Evolutionary conservation across 2,797 vertebrate species (phyloP).

Genomic region (Zalophus californianus): DNA sequence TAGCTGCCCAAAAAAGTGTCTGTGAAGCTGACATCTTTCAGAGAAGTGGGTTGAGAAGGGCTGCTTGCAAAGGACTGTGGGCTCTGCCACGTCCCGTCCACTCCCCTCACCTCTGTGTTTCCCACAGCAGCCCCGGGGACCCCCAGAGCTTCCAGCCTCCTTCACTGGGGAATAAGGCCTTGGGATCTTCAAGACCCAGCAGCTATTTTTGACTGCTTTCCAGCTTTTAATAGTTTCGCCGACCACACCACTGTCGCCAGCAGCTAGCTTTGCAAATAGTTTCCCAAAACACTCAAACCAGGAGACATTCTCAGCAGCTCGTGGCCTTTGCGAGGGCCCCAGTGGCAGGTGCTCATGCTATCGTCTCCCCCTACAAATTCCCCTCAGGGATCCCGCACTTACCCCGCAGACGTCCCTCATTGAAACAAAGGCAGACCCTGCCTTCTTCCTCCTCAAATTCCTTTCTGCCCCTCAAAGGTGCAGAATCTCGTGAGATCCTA

Average conservation of each 20-base stretch:
- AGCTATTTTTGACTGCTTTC: neutral
- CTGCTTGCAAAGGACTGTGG: neutral
- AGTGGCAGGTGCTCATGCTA: accelerated
- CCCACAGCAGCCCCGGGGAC: neutral
- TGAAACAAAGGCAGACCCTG: neutral
- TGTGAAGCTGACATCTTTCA: neutral
- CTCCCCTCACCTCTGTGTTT: neutral
- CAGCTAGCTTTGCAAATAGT: neutral
- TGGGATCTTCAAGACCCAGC: neutral
- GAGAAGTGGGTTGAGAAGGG: neutral
- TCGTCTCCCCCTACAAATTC: neutral
- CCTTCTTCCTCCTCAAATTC: neutral
- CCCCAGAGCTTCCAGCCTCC: neutral
- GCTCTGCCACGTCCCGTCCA: accelerated
- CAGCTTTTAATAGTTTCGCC: neutral
- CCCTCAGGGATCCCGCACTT: neutral
- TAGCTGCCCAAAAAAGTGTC: neutral
- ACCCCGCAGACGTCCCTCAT: neutral
- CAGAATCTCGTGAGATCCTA: neutral
- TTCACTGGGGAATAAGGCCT: neutral
- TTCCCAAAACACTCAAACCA: neutral
- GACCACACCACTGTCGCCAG: neutral
- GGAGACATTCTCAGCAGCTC: neutral
- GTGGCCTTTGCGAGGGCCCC: accelerated
- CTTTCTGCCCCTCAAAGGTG: neutral